Conservation (phyloP, 2,888 invertebrate genomes). For the Troglohyphantes excavatus region DNA sequence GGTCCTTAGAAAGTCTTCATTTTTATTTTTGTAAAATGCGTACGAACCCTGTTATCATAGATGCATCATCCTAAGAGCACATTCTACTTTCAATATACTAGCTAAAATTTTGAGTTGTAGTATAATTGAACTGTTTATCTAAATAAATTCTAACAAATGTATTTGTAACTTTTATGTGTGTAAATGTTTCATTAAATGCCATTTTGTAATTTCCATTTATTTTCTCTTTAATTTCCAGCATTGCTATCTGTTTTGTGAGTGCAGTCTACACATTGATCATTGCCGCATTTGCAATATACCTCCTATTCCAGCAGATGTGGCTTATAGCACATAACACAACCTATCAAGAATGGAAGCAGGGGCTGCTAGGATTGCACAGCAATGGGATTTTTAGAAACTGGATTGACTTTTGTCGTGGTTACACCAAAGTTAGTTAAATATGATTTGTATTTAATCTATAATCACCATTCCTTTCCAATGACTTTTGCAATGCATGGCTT, state of each 20-base stretch:
- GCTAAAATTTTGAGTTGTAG: no score
- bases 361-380: constrained; percentile 57
- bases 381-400: constrained; percentile 63
- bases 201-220: background rate
- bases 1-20: no score
- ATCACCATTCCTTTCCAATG: no score
- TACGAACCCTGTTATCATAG: no score
- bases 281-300: constrained; percentile 35
- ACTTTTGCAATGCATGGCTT: no score
- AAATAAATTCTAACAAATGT: background rate
- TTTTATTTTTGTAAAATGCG: no score
- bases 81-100: no score
- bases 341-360: constrained; percentile 69
- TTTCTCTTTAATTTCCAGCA: constrained; percentile 41
- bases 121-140: background rate
- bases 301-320: constrained; percentile 63
- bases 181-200: no score
- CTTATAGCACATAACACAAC: constrained; percentile 65
- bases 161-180: background rate
- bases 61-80: no score
- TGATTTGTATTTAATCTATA: background rate
- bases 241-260: constrained; percentile 77
- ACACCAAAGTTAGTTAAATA: background rate
- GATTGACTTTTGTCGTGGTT: constrained; percentile 57
- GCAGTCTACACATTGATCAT: constrained; percentile 73